phyloP scores from a whole-genome alignment of 2,113 vertebrate genomes.

The Tragelaphus strepsiceros region DNA sequence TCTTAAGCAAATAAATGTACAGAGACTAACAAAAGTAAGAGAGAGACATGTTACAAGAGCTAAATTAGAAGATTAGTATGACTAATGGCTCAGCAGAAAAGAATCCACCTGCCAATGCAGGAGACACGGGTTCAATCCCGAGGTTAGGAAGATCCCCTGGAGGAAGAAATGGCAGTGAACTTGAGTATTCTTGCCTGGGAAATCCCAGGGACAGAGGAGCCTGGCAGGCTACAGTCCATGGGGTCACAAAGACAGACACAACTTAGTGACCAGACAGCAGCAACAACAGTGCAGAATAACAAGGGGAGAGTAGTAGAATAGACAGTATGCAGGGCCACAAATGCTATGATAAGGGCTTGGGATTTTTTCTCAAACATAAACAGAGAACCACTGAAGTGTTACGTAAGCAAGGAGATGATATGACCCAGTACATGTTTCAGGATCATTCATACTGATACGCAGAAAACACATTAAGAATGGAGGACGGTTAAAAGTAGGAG shows the following conservation, averaged over 20 bases:
- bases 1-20: background rate
- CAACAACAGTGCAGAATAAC: background rate
- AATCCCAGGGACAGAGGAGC: background rate
- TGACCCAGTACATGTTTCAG: background rate
- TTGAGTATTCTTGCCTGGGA: background rate
- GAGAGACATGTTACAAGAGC: background rate
- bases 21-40: background rate
- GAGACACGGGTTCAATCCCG: background rate
- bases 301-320: background rate
- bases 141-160: background rate
- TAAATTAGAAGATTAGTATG: background rate
- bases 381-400: background rate
- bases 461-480: background rate
- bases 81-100: background rate
- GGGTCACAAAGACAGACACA: background rate
- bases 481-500: background rate
- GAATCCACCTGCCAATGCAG: background rate
- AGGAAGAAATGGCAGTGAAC: background rate
- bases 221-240: background rate
- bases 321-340: background rate
- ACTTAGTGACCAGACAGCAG: background rate
- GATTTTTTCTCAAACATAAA: background rate
- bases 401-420: background rate
- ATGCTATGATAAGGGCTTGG: background rate
- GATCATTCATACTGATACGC: background rate